A percentile compares a stretch with the other conserved stretches of the same genome.
These are phyloP conservation scores for Pimephales promelas DNA, from an alignment of 2,113 vertebrate genomes.

Conservation along the genomic window DNA sequence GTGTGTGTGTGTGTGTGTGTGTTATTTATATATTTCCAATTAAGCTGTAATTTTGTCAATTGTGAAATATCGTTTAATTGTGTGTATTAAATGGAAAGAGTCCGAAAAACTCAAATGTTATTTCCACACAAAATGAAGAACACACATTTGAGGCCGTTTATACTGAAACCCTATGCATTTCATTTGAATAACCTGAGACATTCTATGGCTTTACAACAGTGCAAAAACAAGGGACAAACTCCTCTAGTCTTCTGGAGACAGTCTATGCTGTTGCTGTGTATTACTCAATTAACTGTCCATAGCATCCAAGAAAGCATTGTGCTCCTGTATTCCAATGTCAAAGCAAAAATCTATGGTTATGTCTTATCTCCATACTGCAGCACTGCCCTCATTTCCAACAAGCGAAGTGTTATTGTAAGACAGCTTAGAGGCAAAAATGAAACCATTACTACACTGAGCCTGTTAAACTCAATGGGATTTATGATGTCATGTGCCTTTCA, in stretches of 20 bases:
- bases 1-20: no score
- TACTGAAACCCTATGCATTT: background rate
- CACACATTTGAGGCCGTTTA: background rate
- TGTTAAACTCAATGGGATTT: background rate
- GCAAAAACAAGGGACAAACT: background rate
- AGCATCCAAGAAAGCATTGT: conserved; percentile 1
- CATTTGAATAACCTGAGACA: background rate
- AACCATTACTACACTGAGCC: conserved; percentile 8
- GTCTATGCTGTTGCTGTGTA: background rate
- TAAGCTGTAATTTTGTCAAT: background rate
- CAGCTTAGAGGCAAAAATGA: conserved; percentile 35
- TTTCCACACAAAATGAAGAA: background rate
- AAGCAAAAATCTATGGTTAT: background rate
- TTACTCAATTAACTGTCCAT: background rate
- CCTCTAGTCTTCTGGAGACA: background rate
- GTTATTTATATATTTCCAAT: background rate
- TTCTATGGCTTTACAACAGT: background rate
- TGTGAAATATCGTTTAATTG: background rate
- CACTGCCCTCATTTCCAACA: conserved; percentile 22
- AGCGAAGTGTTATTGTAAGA: conserved; percentile 23
- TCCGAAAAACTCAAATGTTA: background rate
- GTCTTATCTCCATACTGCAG: conserved; percentile 29
- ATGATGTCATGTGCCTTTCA: background rate
- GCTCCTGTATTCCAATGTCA: conserved; percentile 8
- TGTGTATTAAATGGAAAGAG: background rate